Evolutionary conservation across 2,888 invertebrate species (phyloP).

Genomic region (Epinotia nisella): DNA sequence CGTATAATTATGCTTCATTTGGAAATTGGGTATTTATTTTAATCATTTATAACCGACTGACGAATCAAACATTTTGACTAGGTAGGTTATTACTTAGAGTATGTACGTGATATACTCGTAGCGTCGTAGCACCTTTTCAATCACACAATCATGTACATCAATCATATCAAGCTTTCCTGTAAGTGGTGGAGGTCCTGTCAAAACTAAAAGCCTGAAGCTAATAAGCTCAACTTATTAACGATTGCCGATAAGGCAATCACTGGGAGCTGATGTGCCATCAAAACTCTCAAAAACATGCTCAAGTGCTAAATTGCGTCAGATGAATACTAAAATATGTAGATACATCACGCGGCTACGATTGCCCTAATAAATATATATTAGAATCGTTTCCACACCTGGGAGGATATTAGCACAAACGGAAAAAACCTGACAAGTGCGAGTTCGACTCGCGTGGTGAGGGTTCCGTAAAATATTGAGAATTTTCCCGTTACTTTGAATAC

Average conservation of each 20-base stretch:
- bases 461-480: no score
- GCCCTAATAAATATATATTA: neutral
- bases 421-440: no score
- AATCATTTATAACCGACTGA: no score
- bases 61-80: no score
- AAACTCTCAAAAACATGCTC: constrained; percentile 35
- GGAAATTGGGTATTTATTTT: no score
- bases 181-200: constrained; percentile 12
- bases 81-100: no score
- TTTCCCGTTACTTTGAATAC: no score
- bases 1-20: no score
- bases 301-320: constrained; percentile 28
- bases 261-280: constrained; percentile 24
- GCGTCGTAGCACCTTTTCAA: no score
- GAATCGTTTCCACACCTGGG: neutral
- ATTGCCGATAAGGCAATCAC: constrained; percentile 40
- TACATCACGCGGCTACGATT: neutral
- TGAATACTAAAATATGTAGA: constrained; percentile 10
- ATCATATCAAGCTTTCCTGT: neutral
- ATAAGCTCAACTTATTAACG: constrained; percentile 37
- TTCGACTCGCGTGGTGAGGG: no score
- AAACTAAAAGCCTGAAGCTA: constrained; percentile 41
- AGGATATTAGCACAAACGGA: neutral
- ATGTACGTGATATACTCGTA: no score
- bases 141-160: neutral